Conservation (phyloP, 2,797 vertebrate genomes). For the Betta splendens region DNA sequence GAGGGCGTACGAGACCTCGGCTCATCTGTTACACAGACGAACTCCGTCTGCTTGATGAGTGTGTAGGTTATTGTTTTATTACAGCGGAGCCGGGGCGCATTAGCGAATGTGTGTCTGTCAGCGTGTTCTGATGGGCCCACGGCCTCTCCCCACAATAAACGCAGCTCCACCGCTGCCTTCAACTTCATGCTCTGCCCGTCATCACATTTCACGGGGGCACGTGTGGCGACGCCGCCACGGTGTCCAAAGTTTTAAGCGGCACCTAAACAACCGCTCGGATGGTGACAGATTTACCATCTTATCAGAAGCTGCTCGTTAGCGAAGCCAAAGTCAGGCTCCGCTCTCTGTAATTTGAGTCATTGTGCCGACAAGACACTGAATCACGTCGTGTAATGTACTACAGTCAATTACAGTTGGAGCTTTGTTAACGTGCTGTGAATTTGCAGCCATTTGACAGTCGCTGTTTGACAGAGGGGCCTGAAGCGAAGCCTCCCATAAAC, state of each 20-base stretch:
- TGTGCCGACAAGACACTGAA: not conserved
- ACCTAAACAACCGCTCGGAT: slow-evolving; percentile 3
- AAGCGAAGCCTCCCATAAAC: not conserved
- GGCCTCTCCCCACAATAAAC: not conserved
- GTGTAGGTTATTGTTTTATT: not conserved
- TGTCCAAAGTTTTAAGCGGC: slow-evolving; percentile 27
- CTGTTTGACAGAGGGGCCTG: not conserved
- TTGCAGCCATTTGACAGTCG: not conserved
- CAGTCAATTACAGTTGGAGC: not conserved
- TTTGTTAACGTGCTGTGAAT: not conserved
- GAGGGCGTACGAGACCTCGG: not conserved
- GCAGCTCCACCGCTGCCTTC: not conserved
- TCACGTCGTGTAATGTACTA: not conserved
- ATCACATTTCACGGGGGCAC: not conserved
- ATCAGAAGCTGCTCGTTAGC: not conserved
- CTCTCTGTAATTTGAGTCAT: not conserved
- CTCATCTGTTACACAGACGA: not conserved
- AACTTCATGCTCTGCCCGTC: slow-evolving; percentile 6
- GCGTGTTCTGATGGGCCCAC: not conserved
- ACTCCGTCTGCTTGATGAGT: not conserved
- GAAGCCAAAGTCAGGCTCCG: not conserved
- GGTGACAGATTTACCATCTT: slow-evolving; percentile 4
- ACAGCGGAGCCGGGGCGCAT: not conserved
- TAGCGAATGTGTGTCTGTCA: not conserved
- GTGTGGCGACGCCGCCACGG: too few species aligned